Evolutionary conservation across 2,888 invertebrate species (phyloP), one percentile per base, ranked within the genome.

Genomic region (Dasysyrphus tricinctus): DNA sequence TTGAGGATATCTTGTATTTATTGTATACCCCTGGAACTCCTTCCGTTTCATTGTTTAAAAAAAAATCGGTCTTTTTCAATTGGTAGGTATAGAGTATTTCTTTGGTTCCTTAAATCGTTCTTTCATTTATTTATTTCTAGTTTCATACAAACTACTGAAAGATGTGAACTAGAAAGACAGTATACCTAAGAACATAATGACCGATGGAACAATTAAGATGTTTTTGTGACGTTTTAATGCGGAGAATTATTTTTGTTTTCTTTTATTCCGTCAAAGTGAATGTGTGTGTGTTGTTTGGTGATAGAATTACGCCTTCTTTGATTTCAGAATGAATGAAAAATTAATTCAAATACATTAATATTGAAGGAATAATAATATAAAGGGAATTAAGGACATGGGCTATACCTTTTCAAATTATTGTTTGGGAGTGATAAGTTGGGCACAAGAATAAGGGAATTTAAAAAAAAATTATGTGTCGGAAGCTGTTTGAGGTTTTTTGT

Each of bases 241-340:
- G 24, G 9, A 67, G 80, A 76, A 76, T 59, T 72, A 37, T 51
- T 83, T 19, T 14, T 42, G n/a, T 47, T 7, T 39, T 14, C 12
- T 69, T 56, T 19, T 80, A 37, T 67, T 39, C 61, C 16, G 14
- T 3, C 34, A 49, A 42, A 63, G n/a, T 51, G 57, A 59, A 72
- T 70, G 0, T 11, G 1, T 42, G 24, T 32, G n/a, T 44, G n/a
- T 37, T 16, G 77, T 85, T 54, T 78, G 82, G 86, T 86, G 86
- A 86, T 86, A 82, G 86, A 86, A 86, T 86, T 86, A 86, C 86
- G 86, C 86, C 86, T 74, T 54, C 74, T 82, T 86, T 86, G 86
- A 86, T 86, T 82, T 67, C 14, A 32, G 34, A 56, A 19, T 80
- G 70, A 78, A 59, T 49, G 51, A 75, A 73, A n/a, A 78, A 44